Evolutionary conservation across 2,888 invertebrate genomes (phyloP).

Genomic region (Orthosia incerta): DNA sequence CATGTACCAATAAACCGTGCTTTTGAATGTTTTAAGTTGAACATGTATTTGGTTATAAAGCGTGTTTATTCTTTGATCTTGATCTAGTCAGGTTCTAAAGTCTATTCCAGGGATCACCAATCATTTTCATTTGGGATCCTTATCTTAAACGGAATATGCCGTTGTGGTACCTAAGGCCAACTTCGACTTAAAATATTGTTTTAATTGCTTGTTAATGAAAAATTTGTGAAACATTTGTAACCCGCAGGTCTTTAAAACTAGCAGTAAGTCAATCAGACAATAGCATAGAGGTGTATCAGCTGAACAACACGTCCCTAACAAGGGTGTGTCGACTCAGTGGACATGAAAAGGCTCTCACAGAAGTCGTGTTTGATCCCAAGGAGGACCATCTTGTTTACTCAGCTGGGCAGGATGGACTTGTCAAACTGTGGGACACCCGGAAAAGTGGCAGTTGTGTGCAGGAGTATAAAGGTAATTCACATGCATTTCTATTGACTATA

Average conservation of each 20-base stretch:
- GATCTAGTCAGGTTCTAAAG: not conserved
- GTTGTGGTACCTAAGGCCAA: too few relatives aligned
- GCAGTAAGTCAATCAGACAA: conserved; percentile 81
- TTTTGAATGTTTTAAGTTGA: conserved; percentile 1
- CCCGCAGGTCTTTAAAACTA: conserved; percentile 79
- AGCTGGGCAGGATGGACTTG: conserved; percentile 89
- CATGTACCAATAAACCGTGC: not conserved
- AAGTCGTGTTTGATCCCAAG: conserved; percentile 91
- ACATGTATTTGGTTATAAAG: not conserved
- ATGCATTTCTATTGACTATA: not conserved
- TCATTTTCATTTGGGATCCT: too few relatives aligned
- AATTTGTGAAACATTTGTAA: conserved; percentile 43
- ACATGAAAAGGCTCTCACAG: conserved; percentile 87
- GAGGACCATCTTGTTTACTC: conserved; percentile 92
- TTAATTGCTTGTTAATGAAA: conserved; percentile 13
- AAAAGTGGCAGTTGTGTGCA: conserved; percentile 83
- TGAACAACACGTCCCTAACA: conserved; percentile 76
- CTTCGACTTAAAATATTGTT: too few relatives aligned
- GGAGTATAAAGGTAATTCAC: conserved; percentile 81
- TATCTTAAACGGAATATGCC: too few relatives aligned
- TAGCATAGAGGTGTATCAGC: conserved; percentile 83
- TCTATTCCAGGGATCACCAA: not conserved
- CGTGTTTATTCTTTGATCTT: not conserved
- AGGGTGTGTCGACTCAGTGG: conserved; percentile 84
- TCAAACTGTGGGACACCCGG: conserved; percentile 92